phyloP scores from a whole-genome alignment of 2,888 invertebrate genomes.

The Ophion obscuratus region DNA sequence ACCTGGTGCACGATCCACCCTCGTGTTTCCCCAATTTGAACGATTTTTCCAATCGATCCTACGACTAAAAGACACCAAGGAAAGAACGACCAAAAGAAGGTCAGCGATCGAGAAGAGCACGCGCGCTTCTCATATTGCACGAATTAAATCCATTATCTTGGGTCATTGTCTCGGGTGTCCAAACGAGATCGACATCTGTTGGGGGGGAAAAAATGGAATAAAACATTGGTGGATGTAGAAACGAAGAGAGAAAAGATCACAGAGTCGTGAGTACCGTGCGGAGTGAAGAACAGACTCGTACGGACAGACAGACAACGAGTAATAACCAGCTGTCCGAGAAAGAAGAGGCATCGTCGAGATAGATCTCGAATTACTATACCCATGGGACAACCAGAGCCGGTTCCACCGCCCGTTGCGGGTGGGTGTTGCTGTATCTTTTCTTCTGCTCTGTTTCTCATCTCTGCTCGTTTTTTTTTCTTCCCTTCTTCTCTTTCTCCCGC shows the following conservation, averaged over 20 bases:
- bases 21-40: slow-evolving; percentile 38
- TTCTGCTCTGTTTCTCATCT: slow-evolving; percentile 62
- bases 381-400: slow-evolving; percentile 67
- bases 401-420: slow-evolving; percentile 65
- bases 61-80: slow-evolving; percentile 9
- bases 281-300: slow-evolving; percentile 46
- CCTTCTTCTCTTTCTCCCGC: slow-evolving; percentile 41
- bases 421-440: slow-evolving; percentile 61
- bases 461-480: slow-evolving; percentile 26
- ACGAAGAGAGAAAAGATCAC: slow-evolving; percentile 48
- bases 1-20: neutral
- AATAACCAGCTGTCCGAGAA: slow-evolving; percentile 75
- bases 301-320: slow-evolving; percentile 53
- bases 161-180: slow-evolving; percentile 77
- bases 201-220: slow-evolving; percentile 68
- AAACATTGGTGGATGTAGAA: slow-evolving; percentile 51
- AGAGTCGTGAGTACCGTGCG: slow-evolving; percentile 34
- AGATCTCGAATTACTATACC: slow-evolving; percentile 79
- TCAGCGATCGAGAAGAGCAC: slow-evolving; percentile 27
- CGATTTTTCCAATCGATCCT: slow-evolving; percentile 35
- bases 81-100: neutral
- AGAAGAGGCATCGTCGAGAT: slow-evolving; percentile 73
- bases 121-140: slow-evolving; percentile 64
- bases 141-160: slow-evolving; percentile 79
- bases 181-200: slow-evolving; percentile 77